Evolutionary conservation across 2,113 vertebrate genomes (phyloP).

Genomic region (Seriola rivoliana): DNA sequence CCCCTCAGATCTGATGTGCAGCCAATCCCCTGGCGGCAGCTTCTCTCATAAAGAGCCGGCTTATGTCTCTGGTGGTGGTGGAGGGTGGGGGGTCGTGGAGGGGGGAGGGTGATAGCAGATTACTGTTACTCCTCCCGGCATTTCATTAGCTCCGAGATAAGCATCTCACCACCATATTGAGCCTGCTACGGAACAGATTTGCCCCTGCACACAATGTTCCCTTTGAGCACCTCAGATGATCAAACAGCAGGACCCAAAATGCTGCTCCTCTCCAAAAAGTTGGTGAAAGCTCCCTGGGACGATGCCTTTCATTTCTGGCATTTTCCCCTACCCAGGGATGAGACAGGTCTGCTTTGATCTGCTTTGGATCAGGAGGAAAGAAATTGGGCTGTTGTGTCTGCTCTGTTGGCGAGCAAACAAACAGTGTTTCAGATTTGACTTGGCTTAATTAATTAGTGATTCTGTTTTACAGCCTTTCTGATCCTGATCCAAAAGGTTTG

Average conservation of each 20-base stretch:
- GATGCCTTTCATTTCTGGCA: slow-evolving; percentile 84
- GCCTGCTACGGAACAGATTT: slow-evolving; percentile 79
- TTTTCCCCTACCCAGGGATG: slow-evolving; percentile 83
- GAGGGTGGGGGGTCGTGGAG: slow-evolving; percentile 24
- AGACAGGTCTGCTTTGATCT: slow-evolving; percentile 94
- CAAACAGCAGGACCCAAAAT: slow-evolving; percentile 82
- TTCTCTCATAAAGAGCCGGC: slow-evolving; percentile 69
- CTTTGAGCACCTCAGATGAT: slow-evolving; percentile 84
- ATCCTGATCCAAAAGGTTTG: slow-evolving; percentile 98
- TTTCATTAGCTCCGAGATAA: slow-evolving; percentile 84
- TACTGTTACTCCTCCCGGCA: slow-evolving; percentile 80
- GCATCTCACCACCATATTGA: slow-evolving; percentile 78
- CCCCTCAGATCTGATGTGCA: slow-evolving; percentile 69
- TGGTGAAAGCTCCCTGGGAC: slow-evolving; percentile 84
- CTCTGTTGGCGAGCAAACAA: slow-evolving; percentile 99
- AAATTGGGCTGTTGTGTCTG: slow-evolving; percentile 93
- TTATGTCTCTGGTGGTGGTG: slow-evolving; percentile 65
- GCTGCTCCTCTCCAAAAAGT: slow-evolving; percentile 84
- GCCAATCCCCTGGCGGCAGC: slow-evolving; percentile 70
- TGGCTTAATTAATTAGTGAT: slow-evolving; percentile 99
- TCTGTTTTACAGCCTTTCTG: slow-evolving; percentile 98
- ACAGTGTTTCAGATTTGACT: slow-evolving; percentile 99
- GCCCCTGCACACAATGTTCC: slow-evolving; percentile 74
- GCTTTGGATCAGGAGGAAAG: slow-evolving; percentile 84
- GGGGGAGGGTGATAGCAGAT: slow-evolving; percentile 73